Conservation (phyloP, 2,113 vertebrate genomes). For the Cyprinodon tularosa region DNA sequence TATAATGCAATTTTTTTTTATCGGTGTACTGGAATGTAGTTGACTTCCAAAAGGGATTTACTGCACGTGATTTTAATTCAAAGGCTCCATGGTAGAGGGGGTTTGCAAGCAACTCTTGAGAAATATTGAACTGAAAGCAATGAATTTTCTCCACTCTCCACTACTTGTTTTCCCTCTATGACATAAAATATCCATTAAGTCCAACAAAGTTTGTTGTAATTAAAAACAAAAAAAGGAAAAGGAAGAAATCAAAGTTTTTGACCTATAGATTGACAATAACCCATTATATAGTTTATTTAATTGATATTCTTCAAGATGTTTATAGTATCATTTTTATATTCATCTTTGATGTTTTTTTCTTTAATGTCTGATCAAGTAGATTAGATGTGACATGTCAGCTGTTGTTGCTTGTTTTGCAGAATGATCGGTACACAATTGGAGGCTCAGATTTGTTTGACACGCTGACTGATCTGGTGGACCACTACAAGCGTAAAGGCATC, state of each 20-base stretch:
- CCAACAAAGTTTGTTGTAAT: not conserved
- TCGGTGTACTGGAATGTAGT: not conserved
- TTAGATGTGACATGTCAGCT: not conserved
- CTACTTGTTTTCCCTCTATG: not conserved
- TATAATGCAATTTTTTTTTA: not conserved
- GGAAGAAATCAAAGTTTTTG: not conserved
- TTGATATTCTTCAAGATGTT: not conserved
- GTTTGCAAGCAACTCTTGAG: too few species aligned
- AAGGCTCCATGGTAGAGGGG: not conserved
- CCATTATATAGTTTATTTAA: not conserved
- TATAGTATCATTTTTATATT: too few species aligned
- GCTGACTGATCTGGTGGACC: constrained; percentile 90
- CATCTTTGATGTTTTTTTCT: not conserved
- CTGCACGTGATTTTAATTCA: not conserved
- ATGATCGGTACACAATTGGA: constrained; percentile 88
- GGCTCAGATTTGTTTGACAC: constrained; percentile 86
- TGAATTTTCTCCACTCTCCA: not conserved
- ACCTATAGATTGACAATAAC: not conserved
- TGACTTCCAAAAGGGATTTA: not conserved
- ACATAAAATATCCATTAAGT: not conserved
- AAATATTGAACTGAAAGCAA: not conserved
- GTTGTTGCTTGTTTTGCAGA: constrained; percentile 71
- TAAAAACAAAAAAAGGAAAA: not conserved
- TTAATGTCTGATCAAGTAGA: not conserved
- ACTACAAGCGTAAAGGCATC: constrained; percentile 89